phyloP scores from a whole-genome alignment of 2,888 invertebrate genomes.

The Andrena hattorfiana region DNA sequence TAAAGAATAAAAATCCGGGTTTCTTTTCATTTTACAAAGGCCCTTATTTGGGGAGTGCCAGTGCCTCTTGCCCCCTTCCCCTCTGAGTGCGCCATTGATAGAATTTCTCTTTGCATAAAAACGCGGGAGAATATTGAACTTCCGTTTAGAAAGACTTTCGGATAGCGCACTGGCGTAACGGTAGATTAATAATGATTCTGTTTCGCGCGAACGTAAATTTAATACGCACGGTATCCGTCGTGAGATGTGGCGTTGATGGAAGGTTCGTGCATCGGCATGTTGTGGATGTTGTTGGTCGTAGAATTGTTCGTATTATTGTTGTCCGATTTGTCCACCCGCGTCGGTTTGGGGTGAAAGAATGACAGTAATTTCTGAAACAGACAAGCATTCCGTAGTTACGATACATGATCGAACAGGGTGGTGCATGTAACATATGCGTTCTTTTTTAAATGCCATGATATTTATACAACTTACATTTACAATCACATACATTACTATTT shows the following conservation, averaged over 20 bases:
- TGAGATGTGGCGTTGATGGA: conserved; percentile 77
- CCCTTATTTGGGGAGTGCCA: no score
- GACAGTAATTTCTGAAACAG: conserved; percentile 81
- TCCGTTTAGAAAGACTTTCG: not conserved
- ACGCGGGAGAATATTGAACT: no score
- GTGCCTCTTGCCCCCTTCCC: no score
- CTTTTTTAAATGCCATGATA: not conserved
- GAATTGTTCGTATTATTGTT: conserved; percentile 83
- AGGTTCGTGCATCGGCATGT: conserved; percentile 81
- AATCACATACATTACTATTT: no score
- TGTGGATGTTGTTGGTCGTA: conserved; percentile 82
- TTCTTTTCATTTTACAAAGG: no score
- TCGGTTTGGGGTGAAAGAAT: conserved; percentile 81
- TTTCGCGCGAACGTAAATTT: conserved; percentile 10
- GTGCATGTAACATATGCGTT: no score
- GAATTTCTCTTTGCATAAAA: no score
- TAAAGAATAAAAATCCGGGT: no score
- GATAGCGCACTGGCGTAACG: not conserved
- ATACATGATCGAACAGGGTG: not conserved
- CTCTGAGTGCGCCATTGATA: no score
- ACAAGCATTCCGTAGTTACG: conserved; percentile 9
- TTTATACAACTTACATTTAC: no score
- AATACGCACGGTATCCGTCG: conserved; percentile 76
- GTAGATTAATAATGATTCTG: not conserved
- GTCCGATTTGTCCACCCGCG: conserved; percentile 81